phyloP scores from a whole-genome alignment of 2,797 vertebrate genomes.

The Erpetoichthys calabaricus region DNA sequence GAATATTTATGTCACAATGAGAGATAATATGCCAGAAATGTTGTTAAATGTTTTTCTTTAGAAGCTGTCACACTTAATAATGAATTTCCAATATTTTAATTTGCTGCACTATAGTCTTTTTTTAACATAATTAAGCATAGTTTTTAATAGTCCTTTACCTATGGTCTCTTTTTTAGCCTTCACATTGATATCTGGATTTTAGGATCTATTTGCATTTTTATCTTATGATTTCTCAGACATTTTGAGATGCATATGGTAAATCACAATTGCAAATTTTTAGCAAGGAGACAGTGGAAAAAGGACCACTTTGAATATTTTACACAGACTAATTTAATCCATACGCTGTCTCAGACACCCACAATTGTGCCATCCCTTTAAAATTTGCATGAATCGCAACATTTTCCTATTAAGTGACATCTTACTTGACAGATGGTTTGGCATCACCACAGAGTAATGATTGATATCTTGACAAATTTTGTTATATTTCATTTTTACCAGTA shows the following conservation, averaged over 20 bases:
- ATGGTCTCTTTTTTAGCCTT: no score
- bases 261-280: background rate
- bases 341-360: background rate
- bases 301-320: background rate
- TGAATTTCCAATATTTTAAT: no score
- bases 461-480: conserved; percentile 59
- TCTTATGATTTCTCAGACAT: no score
- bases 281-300: background rate
- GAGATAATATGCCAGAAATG: no score
- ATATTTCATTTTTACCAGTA: conserved; percentile 45
- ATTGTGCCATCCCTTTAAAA: conserved; percentile 2
- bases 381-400: conserved; percentile 21
- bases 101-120: no score
- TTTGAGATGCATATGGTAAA: background rate
- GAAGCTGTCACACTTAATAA: no score
- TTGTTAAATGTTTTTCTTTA: no score
- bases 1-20: no score
- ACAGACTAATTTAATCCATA: conserved; percentile 2
- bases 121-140: no score
- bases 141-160: no score
- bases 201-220: no score
- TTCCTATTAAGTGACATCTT: conserved; percentile 24
- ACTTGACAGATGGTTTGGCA: conserved; percentile 48
- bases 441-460: conserved; percentile 43
- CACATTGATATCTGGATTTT: no score